Base-by-base conservation (phyloP, 2,797 vertebrate species). In the Chloroceryle amazona region DNA sequence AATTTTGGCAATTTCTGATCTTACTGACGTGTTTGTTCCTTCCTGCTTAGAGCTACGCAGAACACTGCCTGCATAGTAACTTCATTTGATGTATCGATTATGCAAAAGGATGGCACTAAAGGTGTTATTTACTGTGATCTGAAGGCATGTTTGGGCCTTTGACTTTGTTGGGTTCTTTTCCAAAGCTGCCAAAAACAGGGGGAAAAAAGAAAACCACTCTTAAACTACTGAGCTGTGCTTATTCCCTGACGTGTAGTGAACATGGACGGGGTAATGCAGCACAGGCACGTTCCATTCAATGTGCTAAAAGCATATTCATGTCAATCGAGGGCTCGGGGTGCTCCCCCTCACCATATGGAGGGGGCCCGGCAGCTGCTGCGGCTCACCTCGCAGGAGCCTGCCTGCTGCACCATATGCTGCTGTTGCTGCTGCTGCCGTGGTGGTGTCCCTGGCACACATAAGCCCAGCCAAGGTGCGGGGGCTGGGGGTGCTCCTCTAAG, bases 401-500 rank as follows among this genome's bases (percentile, higher is more conserved):
- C 67, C 66, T 37, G 75, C 49, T 26, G 66, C 44, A 57, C 73
- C 88, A 93, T 81, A 11, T 65, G 89, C 52, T 65, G n/a, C 52
- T 61, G 62, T 13, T 33, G 41, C 49, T 60, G 62, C 82, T 33
- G 78, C 70, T 8, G 28, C 0, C 9, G 72, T 2, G 3, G 18
- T 13, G 71, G 20, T 51, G 90, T 55, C 58, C 54, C 63, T 8
- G 0, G 89, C 39, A 19, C 57, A 55, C 82, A 76, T 16, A 2
- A 61, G n/a, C 79, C 42, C 67, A 21, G 70, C 35, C 65, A 25
- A 66, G 73, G 80, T 4, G 1, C 1, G 20, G 86, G 65, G 66
- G 76, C 76, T 13, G 37, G 19, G 58, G 62, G 5, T 26, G 61
- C 92, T 65, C 68, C 95, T 87, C 81, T 96, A 96, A 96, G 95